phyloP scores from a whole-genome alignment of 2,888 invertebrate genomes.

The Sylvicola cinctus region DNA sequence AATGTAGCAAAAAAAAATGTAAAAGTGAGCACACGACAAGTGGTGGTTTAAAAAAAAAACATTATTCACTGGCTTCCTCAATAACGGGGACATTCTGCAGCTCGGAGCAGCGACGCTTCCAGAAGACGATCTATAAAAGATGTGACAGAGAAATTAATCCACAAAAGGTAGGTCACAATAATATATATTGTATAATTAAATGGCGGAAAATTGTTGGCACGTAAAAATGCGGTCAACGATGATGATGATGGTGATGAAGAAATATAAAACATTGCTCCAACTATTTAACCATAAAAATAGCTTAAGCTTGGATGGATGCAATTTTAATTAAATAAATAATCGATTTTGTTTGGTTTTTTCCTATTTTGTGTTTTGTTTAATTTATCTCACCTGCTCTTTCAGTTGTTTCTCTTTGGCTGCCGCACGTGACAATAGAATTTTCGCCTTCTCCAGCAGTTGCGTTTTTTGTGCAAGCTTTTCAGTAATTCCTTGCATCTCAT shows the following conservation, averaged over 20 bases:
- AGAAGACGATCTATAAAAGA: conserved; percentile 12
- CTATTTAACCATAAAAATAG: too few species aligned
- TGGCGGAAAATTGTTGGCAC: too few species aligned
- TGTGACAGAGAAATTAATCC: neutral
- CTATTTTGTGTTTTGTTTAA: too few species aligned
- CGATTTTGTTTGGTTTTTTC: too few species aligned
- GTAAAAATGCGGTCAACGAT: too few species aligned
- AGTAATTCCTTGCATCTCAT: conserved; percentile 8
- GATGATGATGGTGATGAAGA: too few species aligned
- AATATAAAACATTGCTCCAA: too few species aligned
- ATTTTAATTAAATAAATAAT: too few species aligned
- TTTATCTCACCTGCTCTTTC: conserved; percentile 36
- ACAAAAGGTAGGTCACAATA: neutral
- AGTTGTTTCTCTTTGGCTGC: conserved; percentile 41
- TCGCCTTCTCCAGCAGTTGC: conserved; percentile 38
- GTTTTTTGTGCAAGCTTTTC: conserved; percentile 36
- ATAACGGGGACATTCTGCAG: conserved; percentile 26
- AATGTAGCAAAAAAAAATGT: too few species aligned
- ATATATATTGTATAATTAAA: neutral
- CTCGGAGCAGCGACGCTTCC: conserved; percentile 25
- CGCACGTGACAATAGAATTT: conserved; percentile 37
- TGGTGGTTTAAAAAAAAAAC: too few species aligned
- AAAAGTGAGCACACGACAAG: too few species aligned
- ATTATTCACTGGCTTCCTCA: conserved; percentile 24
- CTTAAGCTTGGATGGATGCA: too few species aligned